Percentiles rank a stretch among this genome's conserved stretches.
phyloP scores from a whole-genome alignment of 2,113 vertebrate species.

The Myiozetetes cayanensis region DNA sequence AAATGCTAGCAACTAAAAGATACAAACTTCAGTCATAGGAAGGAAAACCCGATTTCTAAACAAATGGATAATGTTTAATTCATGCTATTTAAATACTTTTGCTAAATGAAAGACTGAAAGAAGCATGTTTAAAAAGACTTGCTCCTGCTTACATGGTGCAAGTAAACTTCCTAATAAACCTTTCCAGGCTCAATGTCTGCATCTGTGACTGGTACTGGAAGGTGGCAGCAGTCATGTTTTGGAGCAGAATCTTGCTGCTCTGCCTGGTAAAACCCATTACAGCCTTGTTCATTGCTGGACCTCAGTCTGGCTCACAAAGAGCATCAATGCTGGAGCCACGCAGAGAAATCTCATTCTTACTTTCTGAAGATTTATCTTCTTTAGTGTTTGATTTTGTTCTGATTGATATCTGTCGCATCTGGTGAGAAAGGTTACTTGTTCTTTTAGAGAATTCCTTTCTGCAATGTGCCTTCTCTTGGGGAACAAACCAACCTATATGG shows the following conservation, averaged over 20 bases:
- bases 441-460: neutral
- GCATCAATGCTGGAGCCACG: accelerated
- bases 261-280: neutral
- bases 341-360: neutral
- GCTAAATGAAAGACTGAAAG: neutral
- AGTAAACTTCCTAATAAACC: neutral
- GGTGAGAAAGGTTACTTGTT: neutral
- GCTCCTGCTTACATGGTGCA: neutral
- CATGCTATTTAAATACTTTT: neutral
- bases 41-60: neutral
- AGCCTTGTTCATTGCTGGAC: neutral
- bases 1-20: neutral
- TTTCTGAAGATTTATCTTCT: neutral
- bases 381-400: neutral
- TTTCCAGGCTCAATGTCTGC: neutral
- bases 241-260: neutral
- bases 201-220: neutral
- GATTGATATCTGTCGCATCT: neutral
- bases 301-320: neutral
- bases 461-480: neutral
- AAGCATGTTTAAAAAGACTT: neutral
- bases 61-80: neutral
- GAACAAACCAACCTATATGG: accelerated
- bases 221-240: neutral
- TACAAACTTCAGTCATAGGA: neutral